phyloP scores from a whole-genome alignment of 2,797 vertebrate genomes.

The Trachurus trachurus region DNA sequence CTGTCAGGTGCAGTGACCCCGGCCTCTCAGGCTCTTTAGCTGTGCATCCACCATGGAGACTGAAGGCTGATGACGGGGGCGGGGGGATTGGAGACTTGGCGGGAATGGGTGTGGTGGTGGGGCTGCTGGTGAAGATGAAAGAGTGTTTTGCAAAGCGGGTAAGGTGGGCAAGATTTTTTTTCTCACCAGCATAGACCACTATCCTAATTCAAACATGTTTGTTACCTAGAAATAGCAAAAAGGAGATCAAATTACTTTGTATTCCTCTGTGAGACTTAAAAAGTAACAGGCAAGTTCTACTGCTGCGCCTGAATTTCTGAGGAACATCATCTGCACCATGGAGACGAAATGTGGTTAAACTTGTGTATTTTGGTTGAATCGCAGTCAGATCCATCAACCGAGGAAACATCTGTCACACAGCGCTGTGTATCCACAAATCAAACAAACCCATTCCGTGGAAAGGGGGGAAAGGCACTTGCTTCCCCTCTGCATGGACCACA shows the following conservation, averaged over 20 bases:
- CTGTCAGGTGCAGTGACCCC: constrained; percentile 90
- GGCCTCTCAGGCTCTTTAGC: constrained; percentile 88
- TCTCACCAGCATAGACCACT: background rate
- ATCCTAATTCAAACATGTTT: background rate
- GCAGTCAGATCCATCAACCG: constrained; percentile 18
- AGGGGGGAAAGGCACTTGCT: constrained; percentile 12
- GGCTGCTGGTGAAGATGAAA: constrained; percentile 49
- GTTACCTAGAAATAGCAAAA: constrained; percentile 9
- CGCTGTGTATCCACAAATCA: constrained; percentile 35
- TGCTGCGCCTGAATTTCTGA: background rate
- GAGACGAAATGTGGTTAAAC: constrained; percentile 26
- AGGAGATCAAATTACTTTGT: background rate
- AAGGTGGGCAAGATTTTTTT: constrained; percentile 3
- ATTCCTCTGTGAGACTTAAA: constrained; percentile 11
- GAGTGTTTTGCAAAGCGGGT: constrained; percentile 24
- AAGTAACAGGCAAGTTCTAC: constrained; percentile 8
- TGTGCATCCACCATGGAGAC: constrained; percentile 91
- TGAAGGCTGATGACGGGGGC: constrained; percentile 82
- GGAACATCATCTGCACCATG: constrained; percentile 14
- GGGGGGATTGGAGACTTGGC: constrained; percentile 17
- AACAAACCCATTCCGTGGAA: constrained; percentile 28
- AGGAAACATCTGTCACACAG: constrained; percentile 42
- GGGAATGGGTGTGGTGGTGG: constrained; percentile 21
- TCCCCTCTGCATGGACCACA: background rate
- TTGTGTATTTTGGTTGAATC: constrained; percentile 35